Evolutionary conservation across 2,113 vertebrate genomes (phyloP).

Genomic region (Sitta europaea): DNA sequence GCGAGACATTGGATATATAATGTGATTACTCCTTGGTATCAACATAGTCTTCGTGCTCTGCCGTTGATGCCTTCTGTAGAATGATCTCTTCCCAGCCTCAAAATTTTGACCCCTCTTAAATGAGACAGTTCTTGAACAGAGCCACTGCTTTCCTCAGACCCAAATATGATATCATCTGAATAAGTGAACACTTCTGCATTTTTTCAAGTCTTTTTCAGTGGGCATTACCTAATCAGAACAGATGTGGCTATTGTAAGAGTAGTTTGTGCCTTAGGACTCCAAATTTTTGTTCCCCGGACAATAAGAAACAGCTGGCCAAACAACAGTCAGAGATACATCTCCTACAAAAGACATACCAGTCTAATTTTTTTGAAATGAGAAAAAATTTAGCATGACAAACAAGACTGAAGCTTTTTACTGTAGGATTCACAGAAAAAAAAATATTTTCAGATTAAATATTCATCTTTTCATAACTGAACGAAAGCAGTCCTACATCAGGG

Average conservation of each 20-base stretch:
- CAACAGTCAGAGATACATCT: not conserved
- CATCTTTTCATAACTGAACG: not conserved
- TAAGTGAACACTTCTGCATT: not conserved
- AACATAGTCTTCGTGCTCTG: not conserved
- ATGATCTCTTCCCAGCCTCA: not conserved
- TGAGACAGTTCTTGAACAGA: not conserved
- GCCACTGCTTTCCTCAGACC: not conserved
- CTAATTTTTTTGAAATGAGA: not conserved
- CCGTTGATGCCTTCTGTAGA: not conserved
- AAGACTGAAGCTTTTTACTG: not conserved
- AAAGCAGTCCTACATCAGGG: not conserved
- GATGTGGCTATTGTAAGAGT: not conserved
- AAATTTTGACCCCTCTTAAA: not conserved
- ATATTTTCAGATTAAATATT: not conserved
- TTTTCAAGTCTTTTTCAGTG: not conserved
- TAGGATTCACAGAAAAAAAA: not conserved
- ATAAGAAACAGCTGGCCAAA: not conserved
- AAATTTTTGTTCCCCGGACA: not conserved
- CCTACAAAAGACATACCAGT: not conserved
- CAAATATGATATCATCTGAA: not conserved
- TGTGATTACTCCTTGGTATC: not conserved
- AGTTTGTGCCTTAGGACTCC: not conserved
- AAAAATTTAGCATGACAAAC: not conserved
- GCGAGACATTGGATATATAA: not conserved
- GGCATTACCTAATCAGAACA: not conserved